Conservation (phyloP, 2,888 invertebrate species). For the Sipha maydis region DNA sequence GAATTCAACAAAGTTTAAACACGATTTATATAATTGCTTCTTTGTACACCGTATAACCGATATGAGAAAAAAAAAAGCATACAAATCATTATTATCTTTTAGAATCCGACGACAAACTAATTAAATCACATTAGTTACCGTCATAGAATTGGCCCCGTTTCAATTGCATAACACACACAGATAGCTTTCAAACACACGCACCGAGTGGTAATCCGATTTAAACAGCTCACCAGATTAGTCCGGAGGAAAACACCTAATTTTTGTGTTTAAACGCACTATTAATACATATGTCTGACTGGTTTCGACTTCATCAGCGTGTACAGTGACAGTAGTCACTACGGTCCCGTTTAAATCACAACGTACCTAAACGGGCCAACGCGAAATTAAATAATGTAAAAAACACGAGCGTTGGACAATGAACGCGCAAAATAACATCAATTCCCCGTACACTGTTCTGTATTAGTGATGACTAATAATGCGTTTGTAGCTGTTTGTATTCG, state of each 20-base stretch:
- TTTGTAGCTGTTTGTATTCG: background rate
- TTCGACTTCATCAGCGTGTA: background rate
- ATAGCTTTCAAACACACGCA: background rate
- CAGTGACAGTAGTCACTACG: background rate
- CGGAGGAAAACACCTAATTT: constrained; percentile 22
- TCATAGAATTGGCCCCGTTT: constrained; percentile 47
- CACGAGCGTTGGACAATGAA: too few relatives aligned
- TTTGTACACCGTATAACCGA: constrained; percentile 16
- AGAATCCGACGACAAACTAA: constrained; percentile 27
- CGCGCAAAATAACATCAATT: too few relatives aligned
- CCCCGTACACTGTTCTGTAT: too few relatives aligned
- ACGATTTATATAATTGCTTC: constrained; percentile 5
- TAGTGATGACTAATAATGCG: background rate
- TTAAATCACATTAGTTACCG: constrained; percentile 48
- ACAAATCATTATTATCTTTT: constrained; percentile 29
- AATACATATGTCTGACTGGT: background rate
- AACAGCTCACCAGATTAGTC: constrained; percentile 13
- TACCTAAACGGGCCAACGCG: too few relatives aligned
- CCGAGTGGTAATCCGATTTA: constrained; percentile 42
- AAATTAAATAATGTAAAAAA: too few relatives aligned
- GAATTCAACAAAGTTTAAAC: constrained; percentile 26
- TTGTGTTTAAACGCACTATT: background rate
- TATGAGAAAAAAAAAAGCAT: constrained; percentile 1
- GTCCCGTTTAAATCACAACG: background rate
- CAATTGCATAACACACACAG: background rate